Base-by-base conservation (phyloP, 1,140 invertebrate species). In the Parasteatoda tepidariorum region DNA sequence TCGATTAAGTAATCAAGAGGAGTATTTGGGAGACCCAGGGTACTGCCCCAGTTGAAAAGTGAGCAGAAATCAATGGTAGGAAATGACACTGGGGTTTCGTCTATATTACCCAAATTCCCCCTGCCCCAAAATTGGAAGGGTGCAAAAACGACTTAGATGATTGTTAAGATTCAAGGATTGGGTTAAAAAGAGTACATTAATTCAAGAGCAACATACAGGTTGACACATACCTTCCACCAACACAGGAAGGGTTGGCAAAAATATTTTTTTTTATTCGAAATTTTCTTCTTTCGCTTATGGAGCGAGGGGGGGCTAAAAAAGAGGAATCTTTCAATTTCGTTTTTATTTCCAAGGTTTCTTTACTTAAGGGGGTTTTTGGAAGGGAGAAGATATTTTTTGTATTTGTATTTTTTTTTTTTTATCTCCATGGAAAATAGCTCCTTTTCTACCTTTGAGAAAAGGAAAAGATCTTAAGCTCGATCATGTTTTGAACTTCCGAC, bases 1-100 rank as follows among this genome's bases (percentile, higher is more conserved):
- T 84, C 83, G 83, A 84, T 84, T 84, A 84, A 84, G 83, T 84
- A 84, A 84, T 84, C 83, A 84, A 84, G 83, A 30, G 26, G 41
- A 33, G 73, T 76, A 73, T 84, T 84, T 76, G 71, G 81, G 66
- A 59, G 64, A 73, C 28, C 68, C 68, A 57, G 71, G 71, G 82
- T 55, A 31, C 70, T 75, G 62, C 54, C 67, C 67, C 81, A 68
- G 83, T 76, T 84, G 83, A 84, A 84, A 84, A 84, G 71, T 78
- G 73, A 84, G 83, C 83, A 76, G 83, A 84, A 84, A 84, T 84
- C 83, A 84, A 84, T 84, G 83, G 73, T 57, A 70, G 83, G 83
- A 76, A 84, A 84, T 84, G 83, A 76, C 83, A 84, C 73, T 31
- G 83, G 62, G 73, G 68, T 84, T 84, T 84, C 83, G 76, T 76